Evolutionary conservation across 2,113 vertebrate species (phyloP).

Genomic region (Nothocercus julius): DNA sequence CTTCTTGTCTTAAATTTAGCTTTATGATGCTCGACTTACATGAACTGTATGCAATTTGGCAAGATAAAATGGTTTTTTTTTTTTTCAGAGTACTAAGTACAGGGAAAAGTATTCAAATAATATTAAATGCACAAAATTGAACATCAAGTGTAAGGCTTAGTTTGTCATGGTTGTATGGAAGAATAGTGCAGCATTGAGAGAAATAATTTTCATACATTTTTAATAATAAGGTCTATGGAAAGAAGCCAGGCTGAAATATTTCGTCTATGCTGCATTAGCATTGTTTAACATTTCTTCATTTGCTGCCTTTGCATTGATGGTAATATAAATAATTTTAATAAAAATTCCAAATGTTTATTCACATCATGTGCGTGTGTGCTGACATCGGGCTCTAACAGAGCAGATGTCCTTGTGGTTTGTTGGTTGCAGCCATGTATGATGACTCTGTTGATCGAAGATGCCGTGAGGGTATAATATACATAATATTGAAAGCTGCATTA

Average conservation of each 20-base stretch:
- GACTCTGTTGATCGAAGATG: neutral
- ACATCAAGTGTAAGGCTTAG: neutral
- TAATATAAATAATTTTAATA: neutral
- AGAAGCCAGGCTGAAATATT: neutral
- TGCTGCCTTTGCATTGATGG: neutral
- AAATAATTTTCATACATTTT: neutral
- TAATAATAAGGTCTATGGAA: neutral
- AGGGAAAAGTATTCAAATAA: neutral
- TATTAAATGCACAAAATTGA: constrained; percentile 5
- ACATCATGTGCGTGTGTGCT: neutral
- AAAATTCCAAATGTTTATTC: neutral
- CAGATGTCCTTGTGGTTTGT: neutral
- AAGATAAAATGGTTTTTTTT: neutral
- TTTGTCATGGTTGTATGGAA: neutral
- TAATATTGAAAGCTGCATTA: neutral
- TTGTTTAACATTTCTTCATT: neutral
- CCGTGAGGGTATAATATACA: neutral
- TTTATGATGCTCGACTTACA: constrained; percentile 8
- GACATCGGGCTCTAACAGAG: neutral
- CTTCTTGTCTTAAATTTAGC: neutral
- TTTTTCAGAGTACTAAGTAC: constrained; percentile 5
- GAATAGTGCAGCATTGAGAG: neutral
- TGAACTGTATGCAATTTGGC: constrained; percentile 20
- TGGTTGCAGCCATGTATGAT: neutral
- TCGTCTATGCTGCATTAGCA: neutral